Conservation (phyloP, 2,113 vertebrate genomes). For the Megalops atlanticus region DNA sequence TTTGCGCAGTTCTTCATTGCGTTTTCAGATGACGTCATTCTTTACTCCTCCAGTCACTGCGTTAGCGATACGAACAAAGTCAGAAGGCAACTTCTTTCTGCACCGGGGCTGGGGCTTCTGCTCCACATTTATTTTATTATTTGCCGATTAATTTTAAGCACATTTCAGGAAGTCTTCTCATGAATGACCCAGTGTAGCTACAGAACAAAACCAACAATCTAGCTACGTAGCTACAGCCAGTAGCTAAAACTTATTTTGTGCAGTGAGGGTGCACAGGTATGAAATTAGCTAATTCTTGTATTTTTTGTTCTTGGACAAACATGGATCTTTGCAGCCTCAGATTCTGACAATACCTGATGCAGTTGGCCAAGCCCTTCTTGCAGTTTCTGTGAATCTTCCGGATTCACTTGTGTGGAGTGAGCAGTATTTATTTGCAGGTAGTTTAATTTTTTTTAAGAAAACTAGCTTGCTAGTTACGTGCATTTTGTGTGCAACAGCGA, state of each 20-base stretch:
- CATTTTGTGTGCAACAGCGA: neutral
- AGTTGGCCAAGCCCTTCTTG: neutral
- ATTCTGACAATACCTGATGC: neutral
- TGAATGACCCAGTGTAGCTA: neutral
- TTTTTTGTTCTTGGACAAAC: neutral
- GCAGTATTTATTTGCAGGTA: no score
- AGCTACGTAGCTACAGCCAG: no score
- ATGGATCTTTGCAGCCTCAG: neutral
- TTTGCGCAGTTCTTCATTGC: neutral
- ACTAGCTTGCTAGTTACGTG: neutral
- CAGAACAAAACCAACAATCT: no score
- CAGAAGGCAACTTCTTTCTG: neutral
- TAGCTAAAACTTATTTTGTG: no score
- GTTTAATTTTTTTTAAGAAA: neutral
- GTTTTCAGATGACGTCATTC: neutral
- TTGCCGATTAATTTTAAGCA: neutral
- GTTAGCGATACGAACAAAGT: neutral
- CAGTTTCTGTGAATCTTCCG: neutral
- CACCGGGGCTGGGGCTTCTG: neutral
- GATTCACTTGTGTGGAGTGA: no score
- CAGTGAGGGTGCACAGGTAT: no score
- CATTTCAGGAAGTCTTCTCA: neutral
- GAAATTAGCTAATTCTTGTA: neutral
- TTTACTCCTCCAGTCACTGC: neutral
- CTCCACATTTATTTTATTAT: neutral